These are phyloP conservation scores for Chionoecetes opilio DNA, from an alignment of 1,140 invertebrate genomes.

Conservation along the genomic window DNA sequence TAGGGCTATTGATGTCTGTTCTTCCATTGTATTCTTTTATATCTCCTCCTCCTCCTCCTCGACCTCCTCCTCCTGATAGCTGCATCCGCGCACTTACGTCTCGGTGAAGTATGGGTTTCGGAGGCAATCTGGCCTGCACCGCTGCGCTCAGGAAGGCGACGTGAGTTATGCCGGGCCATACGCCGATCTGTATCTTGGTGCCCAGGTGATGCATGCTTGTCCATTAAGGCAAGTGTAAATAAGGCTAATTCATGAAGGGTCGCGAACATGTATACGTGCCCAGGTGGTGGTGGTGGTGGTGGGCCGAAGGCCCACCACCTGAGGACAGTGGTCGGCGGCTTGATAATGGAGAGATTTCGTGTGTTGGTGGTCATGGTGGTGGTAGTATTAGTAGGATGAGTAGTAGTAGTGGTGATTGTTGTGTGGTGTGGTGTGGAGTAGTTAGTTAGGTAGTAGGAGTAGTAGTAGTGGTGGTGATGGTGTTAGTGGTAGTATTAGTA, in stretches of 20 bases:
- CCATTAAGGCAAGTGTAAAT: conserved; percentile 11
- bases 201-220: background rate
- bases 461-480: background rate
- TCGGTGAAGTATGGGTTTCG: background rate
- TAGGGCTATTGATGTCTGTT: too few species aligned
- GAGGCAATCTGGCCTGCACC: background rate
- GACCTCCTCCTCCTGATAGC: background rate
- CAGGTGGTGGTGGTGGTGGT: background rate
- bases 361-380: background rate
- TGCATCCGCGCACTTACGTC: background rate
- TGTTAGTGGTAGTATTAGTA: background rate
- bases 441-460: background rate
- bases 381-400: background rate
- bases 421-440: too few species aligned
- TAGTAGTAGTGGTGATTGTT: background rate
- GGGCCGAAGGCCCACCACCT: too few species aligned
- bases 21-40: background rate
- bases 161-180: conserved; percentile 17
- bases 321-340: too few species aligned
- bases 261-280: conserved; percentile 12
- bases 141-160: background rate
- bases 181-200: background rate
- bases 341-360: background rate
- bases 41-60: background rate
- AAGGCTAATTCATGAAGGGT: background rate